Evolutionary conservation across 2,113 vertebrate species (phyloP).

Genomic region (Laticauda laticaudata): DNA sequence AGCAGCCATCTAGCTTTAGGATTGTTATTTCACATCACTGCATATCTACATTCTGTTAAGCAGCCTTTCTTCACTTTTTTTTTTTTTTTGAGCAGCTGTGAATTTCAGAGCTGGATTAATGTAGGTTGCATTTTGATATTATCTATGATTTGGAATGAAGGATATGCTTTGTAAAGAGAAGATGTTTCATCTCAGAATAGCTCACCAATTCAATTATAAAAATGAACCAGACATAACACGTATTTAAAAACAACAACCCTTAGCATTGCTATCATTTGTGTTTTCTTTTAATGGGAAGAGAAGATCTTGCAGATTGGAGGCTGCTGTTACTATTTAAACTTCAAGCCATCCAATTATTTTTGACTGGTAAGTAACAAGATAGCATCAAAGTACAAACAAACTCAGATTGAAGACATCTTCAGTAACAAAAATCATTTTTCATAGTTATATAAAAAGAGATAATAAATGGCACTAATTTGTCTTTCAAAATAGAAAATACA

Average conservation of each 20-base stretch:
- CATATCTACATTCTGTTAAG: not conserved
- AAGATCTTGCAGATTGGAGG: accelerated
- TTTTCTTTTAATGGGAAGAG: not conserved
- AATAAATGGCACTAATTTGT: accelerated
- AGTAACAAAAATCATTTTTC: accelerated
- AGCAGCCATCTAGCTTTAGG: not conserved
- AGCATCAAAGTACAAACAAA: not conserved
- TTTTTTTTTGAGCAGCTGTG: not conserved
- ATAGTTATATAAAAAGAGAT: accelerated
- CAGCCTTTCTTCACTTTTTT: not conserved
- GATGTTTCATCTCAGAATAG: slow-evolving; percentile 6
- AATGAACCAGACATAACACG: slow-evolving; percentile 22
- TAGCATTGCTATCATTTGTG: not conserved
- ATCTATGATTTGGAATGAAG: not conserved
- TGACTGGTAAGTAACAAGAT: not conserved
- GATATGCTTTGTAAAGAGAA: not conserved
- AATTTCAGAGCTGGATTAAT: not conserved
- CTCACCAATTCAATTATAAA: slow-evolving; percentile 19
- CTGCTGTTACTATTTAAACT: not conserved
- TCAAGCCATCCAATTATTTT: accelerated
- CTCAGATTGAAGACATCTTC: not conserved
- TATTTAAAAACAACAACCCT: not conserved
- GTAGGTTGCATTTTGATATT: not conserved
- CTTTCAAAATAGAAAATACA: accelerated
- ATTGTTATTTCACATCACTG: not conserved